Evolutionary conservation across 2,888 invertebrate genomes (phyloP).

Genomic region (Sylvicola cinctus): DNA sequence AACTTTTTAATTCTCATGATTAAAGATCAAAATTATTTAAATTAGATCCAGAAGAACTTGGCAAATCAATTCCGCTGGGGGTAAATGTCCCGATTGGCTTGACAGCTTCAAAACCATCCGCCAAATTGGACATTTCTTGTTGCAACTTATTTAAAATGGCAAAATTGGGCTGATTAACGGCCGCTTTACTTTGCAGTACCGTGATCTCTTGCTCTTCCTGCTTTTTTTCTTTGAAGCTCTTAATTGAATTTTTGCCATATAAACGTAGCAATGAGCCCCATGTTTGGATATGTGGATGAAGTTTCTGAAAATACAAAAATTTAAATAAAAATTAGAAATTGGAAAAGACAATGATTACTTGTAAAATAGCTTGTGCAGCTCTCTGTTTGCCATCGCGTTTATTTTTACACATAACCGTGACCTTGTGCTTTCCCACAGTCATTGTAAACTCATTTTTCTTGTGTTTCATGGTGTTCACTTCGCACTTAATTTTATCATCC

Average conservation of each 20-base stretch:
- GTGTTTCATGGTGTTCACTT: constrained; percentile 69
- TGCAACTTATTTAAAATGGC: constrained; percentile 73
- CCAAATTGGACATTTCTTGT: constrained; percentile 58
- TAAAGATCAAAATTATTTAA: constrained; percentile 58
- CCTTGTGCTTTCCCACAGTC: constrained; percentile 81
- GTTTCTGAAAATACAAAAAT: constrained; percentile 30
- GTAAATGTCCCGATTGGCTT: constrained; percentile 43
- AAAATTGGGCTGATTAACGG: constrained; percentile 76
- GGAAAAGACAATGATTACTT: constrained; percentile 29
- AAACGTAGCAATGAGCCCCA: constrained; percentile 89
- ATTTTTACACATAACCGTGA: constrained; percentile 83
- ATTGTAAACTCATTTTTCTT: constrained; percentile 88
- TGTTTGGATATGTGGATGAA: constrained; percentile 85
- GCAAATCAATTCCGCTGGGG: constrained; percentile 38
- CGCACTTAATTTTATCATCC: constrained; percentile 70
- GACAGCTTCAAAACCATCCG: constrained; percentile 37
- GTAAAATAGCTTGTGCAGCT: constrained; percentile 84
- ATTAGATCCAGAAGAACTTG: constrained; percentile 52
- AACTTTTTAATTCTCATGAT: no score
- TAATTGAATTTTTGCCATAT: constrained; percentile 80
- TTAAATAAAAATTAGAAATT: constrained; percentile 3
- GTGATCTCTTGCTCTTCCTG: constrained; percentile 84
- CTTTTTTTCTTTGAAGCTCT: constrained; percentile 81
- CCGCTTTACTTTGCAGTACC: constrained; percentile 68
- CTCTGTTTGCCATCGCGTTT: constrained; percentile 92